Conservation (phyloP, 2,113 vertebrate species). For the Tonatia bakeri region DNA sequence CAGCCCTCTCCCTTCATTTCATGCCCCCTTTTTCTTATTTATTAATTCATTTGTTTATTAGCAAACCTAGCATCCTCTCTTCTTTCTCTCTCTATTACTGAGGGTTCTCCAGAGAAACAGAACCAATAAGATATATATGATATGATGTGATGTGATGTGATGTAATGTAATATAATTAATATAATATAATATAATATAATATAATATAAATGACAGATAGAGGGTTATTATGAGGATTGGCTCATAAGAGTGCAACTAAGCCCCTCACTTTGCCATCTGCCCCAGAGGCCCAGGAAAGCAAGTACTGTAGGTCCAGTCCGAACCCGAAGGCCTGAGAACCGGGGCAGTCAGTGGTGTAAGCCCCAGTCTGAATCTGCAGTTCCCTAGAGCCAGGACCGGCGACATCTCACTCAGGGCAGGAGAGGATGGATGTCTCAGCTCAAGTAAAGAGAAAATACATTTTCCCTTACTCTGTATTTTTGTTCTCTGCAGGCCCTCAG, state of each 20-base stretch:
- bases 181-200: too few relatives aligned
- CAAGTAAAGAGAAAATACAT: not conserved
- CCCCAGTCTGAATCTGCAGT: not conserved
- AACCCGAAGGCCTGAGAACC: not conserved
- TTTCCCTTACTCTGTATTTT: not conserved
- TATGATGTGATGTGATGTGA: too few relatives aligned
- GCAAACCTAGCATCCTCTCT: not conserved
- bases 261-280: not conserved
- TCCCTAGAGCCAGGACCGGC: not conserved
- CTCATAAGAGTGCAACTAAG: not conserved
- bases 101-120: not conserved
- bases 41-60: not conserved
- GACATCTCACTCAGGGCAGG: not conserved
- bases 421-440: not conserved
- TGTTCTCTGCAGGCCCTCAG: not conserved
- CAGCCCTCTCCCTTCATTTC: not conserved
- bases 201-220: not conserved
- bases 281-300: not conserved
- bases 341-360: not conserved
- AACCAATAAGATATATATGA: not conserved
- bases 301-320: not conserved
- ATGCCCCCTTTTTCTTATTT: not conserved
- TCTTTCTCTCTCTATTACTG: not conserved
- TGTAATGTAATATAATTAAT: too few relatives aligned
- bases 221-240: not conserved